Evolutionary conservation across 2,113 vertebrate species (phyloP).

Genomic region (Chlamydotis undulata): DNA sequence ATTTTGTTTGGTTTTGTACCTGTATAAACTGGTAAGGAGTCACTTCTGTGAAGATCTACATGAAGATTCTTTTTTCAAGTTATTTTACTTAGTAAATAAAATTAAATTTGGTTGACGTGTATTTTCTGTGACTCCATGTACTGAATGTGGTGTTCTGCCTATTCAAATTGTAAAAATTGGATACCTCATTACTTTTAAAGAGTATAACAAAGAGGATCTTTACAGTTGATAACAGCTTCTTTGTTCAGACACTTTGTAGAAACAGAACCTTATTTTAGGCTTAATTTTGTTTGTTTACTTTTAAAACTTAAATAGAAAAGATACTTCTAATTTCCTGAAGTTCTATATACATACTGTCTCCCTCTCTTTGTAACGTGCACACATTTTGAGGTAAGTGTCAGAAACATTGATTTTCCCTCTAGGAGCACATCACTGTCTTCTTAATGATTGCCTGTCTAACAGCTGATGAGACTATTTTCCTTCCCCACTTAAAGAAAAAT

Average conservation of each 20-base stretch:
- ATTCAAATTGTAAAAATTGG: neutral
- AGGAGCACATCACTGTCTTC: conserved; percentile 14
- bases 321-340: neutral
- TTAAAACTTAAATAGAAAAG: neutral
- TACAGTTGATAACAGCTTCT: neutral
- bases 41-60: neutral
- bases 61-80: neutral
- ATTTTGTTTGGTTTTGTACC: neutral
- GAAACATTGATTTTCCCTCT: conserved; percentile 20
- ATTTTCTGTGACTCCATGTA: neutral
- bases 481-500: neutral
- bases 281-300: neutral
- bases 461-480: conserved; percentile 12
- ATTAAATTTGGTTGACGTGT: neutral
- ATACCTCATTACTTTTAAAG: neutral
- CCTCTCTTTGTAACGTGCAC: neutral
- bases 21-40: neutral
- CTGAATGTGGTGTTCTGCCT: neutral
- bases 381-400: neutral
- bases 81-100: neutral
- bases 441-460: conserved; percentile 10
- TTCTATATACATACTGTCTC: neutral
- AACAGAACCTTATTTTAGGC: neutral
- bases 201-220: neutral
- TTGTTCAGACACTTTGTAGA: neutral